These are phyloP conservation scores for Coptodon bakossiorum DNA, from an alignment of 2,113 vertebrate species.

Conservation along the genomic window DNA sequence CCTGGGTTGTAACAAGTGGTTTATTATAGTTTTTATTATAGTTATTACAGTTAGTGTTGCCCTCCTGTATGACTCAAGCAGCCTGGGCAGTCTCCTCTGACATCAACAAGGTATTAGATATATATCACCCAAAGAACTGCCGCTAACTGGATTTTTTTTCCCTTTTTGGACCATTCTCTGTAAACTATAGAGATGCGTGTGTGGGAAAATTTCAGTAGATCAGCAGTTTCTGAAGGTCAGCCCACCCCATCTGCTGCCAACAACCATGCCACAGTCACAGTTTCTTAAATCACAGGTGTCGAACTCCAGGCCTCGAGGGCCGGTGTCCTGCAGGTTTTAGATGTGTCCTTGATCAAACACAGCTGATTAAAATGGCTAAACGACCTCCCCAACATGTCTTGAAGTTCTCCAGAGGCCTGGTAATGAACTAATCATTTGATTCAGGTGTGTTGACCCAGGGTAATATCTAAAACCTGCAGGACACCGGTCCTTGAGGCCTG, in stretches of 20 bases:
- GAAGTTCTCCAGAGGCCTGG: neutral
- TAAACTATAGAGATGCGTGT: neutral
- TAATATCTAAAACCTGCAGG: accelerated
- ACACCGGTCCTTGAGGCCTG: neutral
- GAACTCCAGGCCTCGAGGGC: neutral
- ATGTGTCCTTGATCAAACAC: neutral
- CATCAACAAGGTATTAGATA: neutral
- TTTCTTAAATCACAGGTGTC: neutral
- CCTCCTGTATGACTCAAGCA: neutral
- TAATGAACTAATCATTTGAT: neutral
- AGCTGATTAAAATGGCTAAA: neutral
- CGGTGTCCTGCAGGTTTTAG: accelerated
- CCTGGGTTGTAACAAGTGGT: neutral
- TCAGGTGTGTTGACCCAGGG: neutral
- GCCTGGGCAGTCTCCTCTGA: neutral
- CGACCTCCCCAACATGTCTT: neutral
- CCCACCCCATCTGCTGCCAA: neutral
- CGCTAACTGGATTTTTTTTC: neutral
- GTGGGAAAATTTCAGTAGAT: neutral
- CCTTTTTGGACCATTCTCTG: neutral
- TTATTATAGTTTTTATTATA: neutral
- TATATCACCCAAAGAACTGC: accelerated
- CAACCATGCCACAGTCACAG: accelerated
- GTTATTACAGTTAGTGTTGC: neutral
- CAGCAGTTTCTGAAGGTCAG: neutral